Percentiles rank a stretch among this genome's conserved stretches.
Evolutionary conservation across 2,797 vertebrate species (phyloP).

Genomic region (Loriculus beryllinus): DNA sequence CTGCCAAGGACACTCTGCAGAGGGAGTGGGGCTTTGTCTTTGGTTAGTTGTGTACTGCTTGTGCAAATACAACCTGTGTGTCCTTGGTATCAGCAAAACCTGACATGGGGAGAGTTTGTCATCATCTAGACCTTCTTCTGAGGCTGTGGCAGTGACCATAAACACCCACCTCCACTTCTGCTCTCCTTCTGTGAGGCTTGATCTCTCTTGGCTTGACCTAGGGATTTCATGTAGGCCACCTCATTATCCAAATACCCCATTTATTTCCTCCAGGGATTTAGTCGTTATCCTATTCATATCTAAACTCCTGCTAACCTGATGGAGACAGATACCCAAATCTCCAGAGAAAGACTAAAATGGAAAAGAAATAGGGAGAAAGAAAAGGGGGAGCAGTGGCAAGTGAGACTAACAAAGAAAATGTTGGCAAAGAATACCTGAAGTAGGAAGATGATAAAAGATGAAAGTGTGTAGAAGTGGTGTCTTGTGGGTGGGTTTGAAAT

Average conservation of each 20-base stretch:
- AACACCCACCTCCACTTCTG: background rate
- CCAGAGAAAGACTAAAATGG: background rate
- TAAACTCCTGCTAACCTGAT: background rate
- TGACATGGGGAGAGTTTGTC: accelerated
- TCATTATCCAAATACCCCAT: background rate
- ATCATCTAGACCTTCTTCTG: background rate
- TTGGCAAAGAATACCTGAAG: background rate
- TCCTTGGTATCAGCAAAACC: background rate
- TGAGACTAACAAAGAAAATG: background rate
- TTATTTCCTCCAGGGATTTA: background rate
- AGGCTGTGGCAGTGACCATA: background rate
- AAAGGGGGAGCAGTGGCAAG: background rate
- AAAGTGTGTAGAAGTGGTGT: background rate
- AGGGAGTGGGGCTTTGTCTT: background rate
- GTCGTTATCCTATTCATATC: background rate
- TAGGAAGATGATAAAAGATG: background rate
- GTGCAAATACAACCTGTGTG: background rate
- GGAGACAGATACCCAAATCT: background rate
- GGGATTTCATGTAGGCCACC: background rate
- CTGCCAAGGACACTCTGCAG: accelerated
- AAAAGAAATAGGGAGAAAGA: background rate
- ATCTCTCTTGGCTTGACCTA: background rate
- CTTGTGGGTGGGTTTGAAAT: background rate
- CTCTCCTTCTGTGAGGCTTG: background rate
- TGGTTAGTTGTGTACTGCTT: background rate